A percentile compares a stretch with the other conserved stretches of the same genome.
Conservation (phyloP, 2,113 vertebrate species). For the Piprites chloris region DNA sequence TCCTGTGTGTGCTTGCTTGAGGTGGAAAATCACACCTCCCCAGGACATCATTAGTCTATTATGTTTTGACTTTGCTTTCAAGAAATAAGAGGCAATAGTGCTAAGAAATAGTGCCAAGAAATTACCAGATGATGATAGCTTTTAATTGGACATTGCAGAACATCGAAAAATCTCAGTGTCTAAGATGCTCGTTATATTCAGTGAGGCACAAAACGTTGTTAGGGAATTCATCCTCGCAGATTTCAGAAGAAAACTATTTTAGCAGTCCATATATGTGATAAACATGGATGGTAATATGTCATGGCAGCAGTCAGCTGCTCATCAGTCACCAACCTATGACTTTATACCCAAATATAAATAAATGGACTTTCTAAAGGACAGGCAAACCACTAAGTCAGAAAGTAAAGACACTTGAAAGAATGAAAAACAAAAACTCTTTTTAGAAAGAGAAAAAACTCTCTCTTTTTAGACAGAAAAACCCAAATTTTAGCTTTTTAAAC, state of each 20-base stretch:
- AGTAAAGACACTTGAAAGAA: not conserved
- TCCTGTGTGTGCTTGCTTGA: not conserved
- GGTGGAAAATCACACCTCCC: not conserved
- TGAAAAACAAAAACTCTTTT: not conserved
- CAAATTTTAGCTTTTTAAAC: not conserved
- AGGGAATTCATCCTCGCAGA: not conserved
- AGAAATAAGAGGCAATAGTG: not conserved
- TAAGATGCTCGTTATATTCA: not conserved
- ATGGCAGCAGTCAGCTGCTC: not conserved
- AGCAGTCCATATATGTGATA: not conserved
- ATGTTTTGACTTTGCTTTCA: not conserved
- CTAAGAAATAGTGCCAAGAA: not conserved
- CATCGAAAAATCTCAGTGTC: not conserved
- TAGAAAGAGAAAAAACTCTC: not conserved
- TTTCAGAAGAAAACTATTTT: not conserved
- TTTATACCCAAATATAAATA: not conserved
- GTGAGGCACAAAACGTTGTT: not conserved
- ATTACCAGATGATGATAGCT: not conserved
- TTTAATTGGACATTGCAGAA: not conserved
- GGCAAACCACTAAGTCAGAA: not conserved
- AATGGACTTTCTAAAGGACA: not conserved
- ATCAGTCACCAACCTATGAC: not conserved
- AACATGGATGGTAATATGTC: not conserved
- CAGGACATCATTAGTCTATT: not conserved
- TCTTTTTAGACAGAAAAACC: not conserved